A percentile compares a stretch with the other conserved stretches of the same genome.
Conservation (phyloP, 64 coral and sea anemone species). For the Orbicella faveolata region DNA sequence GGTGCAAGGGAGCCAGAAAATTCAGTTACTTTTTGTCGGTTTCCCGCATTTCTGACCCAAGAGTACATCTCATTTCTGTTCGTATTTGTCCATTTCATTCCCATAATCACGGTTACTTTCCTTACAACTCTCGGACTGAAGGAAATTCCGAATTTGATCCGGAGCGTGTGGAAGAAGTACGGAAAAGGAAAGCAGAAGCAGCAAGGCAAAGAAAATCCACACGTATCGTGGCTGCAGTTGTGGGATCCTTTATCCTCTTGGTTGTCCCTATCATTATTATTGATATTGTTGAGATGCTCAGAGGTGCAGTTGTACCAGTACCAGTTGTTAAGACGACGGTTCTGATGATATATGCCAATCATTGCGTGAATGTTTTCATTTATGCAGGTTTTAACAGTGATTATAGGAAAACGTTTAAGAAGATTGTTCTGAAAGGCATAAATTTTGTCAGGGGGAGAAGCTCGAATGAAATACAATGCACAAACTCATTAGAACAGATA, state of each 20-base stretch:
- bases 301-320: slow-evolving; percentile 37
- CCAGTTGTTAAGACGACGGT: slow-evolving; percentile 55
- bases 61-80: slow-evolving; percentile 65
- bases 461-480: not conserved
- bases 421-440: slow-evolving; percentile 22
- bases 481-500: not conserved
- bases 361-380: slow-evolving; percentile 88
- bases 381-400: slow-evolving; percentile 87
- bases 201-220: slow-evolving; percentile 67
- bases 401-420: slow-evolving; percentile 77
- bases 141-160: not conserved
- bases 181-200: slow-evolving; percentile 7
- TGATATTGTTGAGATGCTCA: slow-evolving; percentile 74
- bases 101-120: slow-evolving; percentile 53
- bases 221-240: slow-evolving; percentile 63
- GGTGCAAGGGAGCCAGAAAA: slow-evolving; percentile 14
- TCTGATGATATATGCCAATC: slow-evolving; percentile 87
- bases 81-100: slow-evolving; percentile 64
- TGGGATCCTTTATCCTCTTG: slow-evolving; percentile 84
- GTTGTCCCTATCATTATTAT: slow-evolving; percentile 74
- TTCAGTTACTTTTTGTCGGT: slow-evolving; percentile 51
- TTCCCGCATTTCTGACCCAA: slow-evolving; percentile 58
- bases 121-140: not conserved
- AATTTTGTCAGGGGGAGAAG: not conserved
- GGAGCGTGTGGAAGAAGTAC: not conserved